A percentile compares a stretch with the other conserved stretches of the same genome.
phyloP scores from a whole-genome alignment of 2,797 vertebrate species.

The Clamator glandarius region DNA sequence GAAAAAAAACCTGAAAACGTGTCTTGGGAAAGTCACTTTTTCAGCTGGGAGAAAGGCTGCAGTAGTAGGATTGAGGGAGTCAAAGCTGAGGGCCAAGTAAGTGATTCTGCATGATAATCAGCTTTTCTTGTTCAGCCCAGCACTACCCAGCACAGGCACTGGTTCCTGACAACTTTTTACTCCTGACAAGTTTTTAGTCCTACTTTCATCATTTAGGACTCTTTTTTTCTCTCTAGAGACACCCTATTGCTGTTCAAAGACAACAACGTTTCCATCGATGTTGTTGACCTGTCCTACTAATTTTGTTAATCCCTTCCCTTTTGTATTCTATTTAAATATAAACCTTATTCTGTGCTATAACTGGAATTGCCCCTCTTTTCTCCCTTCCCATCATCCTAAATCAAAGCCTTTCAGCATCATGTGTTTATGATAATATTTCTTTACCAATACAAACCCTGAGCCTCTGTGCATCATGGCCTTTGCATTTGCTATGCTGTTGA shows the following conservation, averaged over 20 bases:
- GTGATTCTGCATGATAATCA: conserved; percentile 41
- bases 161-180: conserved; percentile 5
- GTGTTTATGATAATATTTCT: not conserved
- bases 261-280: not conserved
- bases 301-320: not conserved
- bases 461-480: not conserved
- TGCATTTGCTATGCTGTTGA: not conserved
- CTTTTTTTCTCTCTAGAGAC: not conserved
- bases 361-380: not conserved
- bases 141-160: conserved; percentile 16
- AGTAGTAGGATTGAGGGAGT: not conserved
- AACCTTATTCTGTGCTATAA: not conserved
- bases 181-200: not conserved
- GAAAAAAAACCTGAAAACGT: not conserved
- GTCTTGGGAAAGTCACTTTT: not conserved
- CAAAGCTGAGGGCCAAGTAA: not conserved
- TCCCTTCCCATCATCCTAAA: not conserved
- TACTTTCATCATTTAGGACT: not conserved
- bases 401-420: not conserved
- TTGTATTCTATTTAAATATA: rapidly evolving
- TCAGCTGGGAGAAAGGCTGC: not conserved
- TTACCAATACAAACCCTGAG: not conserved
- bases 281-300: not conserved
- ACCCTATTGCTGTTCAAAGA: not conserved
- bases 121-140: conserved; percentile 52